phyloP scores from a whole-genome alignment of 2,888 invertebrate species.

The Polyommatus icarus region DNA sequence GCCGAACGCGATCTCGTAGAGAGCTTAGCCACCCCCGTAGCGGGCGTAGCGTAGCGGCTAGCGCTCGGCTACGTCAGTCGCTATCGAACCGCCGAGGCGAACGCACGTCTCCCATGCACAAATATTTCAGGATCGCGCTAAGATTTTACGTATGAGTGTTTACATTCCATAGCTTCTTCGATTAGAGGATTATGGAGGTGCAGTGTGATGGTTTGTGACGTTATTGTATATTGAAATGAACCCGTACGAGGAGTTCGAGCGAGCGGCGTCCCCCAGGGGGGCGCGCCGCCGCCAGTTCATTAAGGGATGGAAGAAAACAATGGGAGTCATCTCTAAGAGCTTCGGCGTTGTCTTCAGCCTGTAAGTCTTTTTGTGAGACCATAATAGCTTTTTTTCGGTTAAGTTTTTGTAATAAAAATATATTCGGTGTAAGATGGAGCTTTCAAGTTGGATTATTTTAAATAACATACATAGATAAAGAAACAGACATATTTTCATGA shows the following conservation, averaged over 20 bases:
- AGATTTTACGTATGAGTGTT: constrained; percentile 15
- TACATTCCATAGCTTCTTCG: constrained; percentile 30
- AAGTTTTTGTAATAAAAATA: neutral
- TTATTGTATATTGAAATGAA: constrained; percentile 60
- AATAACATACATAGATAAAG: no score
- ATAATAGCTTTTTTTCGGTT: neutral
- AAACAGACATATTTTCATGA: neutral
- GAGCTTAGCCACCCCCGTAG: constrained; percentile 74
- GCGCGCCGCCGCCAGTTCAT: constrained; percentile 76
- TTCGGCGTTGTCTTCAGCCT: constrained; percentile 90
- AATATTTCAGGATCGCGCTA: constrained; percentile 16
- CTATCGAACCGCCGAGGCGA: constrained; percentile 52
- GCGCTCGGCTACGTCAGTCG: constrained; percentile 57
- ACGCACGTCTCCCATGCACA: constrained; percentile 52
- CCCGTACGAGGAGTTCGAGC: constrained; percentile 69
- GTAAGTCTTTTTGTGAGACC: constrained; percentile 77
- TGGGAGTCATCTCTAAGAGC: constrained; percentile 89
- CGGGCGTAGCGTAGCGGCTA: no score
- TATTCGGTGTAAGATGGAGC: neutral
- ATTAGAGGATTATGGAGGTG: constrained; percentile 33
- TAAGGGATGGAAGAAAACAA: constrained; percentile 79
- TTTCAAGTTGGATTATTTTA: neutral
- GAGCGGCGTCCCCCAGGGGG: constrained; percentile 71
- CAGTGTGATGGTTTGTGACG: constrained; percentile 56
- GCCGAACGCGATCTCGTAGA: constrained; percentile 35